These are phyloP conservation scores for Fissipunctia ypsillon DNA, from an alignment of 2,888 invertebrate genomes.

Conservation along the genomic window DNA sequence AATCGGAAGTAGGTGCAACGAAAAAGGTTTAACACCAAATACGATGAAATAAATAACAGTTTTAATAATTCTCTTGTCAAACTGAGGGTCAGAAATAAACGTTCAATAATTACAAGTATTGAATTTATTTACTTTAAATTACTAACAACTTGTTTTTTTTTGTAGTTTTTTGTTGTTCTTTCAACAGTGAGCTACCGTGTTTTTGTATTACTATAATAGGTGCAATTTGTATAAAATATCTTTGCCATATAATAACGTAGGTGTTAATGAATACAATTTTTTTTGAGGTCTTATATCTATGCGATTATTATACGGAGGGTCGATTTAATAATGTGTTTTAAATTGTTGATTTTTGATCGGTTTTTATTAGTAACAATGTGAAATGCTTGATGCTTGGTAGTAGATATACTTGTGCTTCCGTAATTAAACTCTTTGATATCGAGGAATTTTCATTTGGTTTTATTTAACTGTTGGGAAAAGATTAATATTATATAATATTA, in stretches of 20 bases:
- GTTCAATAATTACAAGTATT: conserved; percentile 47
- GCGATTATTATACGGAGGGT: conserved; percentile 26
- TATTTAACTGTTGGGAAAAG: background rate
- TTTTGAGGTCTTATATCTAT: conserved; percentile 27
- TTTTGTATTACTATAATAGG: conserved; percentile 29
- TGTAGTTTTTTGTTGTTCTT: conserved; percentile 28
- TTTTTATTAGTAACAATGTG: background rate
- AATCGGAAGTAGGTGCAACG: conserved; percentile 48
- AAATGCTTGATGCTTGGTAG: background rate
- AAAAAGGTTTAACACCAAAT: conserved; percentile 51
- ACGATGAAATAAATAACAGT: conserved; percentile 40
- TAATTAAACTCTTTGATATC: background rate
- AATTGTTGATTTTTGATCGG: conserved; percentile 1
- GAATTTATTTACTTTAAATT: conserved; percentile 42
- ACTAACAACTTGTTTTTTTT: background rate
- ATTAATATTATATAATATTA: too few relatives aligned
- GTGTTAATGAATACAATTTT: conserved; percentile 14
- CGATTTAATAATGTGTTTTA: conserved; percentile 18
- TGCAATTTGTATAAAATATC: conserved; percentile 33
- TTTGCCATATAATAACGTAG: background rate
- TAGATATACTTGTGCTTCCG: background rate
- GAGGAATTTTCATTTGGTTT: background rate
- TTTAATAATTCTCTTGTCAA: conserved; percentile 41
- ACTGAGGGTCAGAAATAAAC: conserved; percentile 52
- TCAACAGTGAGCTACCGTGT: conserved; percentile 33